Conservation (phyloP, 2,113 vertebrate genomes). For the Tachuris rubrigastra region DNA sequence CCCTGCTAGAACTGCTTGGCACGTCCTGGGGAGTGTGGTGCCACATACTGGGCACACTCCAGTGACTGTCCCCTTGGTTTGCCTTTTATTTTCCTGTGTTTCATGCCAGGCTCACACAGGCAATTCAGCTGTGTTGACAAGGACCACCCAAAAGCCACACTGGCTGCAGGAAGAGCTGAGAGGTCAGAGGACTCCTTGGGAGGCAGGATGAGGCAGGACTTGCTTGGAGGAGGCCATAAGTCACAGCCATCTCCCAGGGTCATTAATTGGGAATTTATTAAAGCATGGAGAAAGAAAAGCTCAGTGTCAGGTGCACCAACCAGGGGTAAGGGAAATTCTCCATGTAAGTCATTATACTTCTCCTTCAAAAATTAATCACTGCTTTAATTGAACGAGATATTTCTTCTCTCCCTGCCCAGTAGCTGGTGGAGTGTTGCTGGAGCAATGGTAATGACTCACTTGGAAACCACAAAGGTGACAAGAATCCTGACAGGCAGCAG, state of each 20-base stretch:
- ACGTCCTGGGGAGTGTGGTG: accelerated
- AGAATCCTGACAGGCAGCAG: not conserved
- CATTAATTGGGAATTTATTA: not conserved
- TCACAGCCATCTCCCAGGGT: not conserved
- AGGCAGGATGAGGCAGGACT: not conserved
- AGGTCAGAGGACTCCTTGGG: not conserved
- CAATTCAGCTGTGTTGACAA: not conserved
- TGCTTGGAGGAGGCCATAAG: not conserved
- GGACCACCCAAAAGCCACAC: not conserved
- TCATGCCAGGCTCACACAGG: not conserved
- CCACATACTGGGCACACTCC: not conserved
- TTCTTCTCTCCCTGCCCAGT: not conserved
- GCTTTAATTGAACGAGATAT: not conserved
- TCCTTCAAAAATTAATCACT: not conserved
- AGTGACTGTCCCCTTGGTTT: not conserved
- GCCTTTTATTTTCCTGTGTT: not conserved
- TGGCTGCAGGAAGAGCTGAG: not conserved
- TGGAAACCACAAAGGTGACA: not conserved
- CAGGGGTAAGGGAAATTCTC: not conserved
- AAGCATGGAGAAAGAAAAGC: not conserved
- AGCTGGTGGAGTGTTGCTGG: not conserved
- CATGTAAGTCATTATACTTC: not conserved
- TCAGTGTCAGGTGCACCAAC: not conserved
- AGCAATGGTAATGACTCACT: not conserved
- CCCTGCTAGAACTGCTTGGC: not conserved